Percentiles rank a stretch among this genome's conserved stretches.
Conservation (phyloP, 64 coral and sea anemone species). For the Stichodactyla helianthus region DNA sequence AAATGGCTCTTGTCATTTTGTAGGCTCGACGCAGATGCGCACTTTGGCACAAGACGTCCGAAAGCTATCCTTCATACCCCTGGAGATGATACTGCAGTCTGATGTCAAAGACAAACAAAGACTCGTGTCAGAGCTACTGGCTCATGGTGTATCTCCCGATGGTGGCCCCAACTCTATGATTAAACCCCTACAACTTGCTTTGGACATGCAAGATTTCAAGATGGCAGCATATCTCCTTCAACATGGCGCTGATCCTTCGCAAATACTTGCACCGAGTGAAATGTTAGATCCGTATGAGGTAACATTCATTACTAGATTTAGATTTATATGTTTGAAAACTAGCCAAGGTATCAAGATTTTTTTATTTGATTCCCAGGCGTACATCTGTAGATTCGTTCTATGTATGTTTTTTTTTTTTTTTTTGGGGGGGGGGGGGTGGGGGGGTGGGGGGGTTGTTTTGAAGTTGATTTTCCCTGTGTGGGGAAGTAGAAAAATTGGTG, state of each 20-base stretch:
- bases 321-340: too few relatives aligned
- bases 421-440: too few relatives aligned
- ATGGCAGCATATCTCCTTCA: constrained; percentile 36
- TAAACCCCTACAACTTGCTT: constrained; percentile 8
- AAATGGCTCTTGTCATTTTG: not conserved
- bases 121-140: constrained; percentile 16
- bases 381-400: too few relatives aligned
- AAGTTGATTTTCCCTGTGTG: too few relatives aligned
- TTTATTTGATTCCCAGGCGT: too few relatives aligned
- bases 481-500: not conserved
- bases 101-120: not conserved
- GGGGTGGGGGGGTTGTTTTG: too few relatives aligned
- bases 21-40: not conserved
- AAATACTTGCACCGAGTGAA: not conserved
- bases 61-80: not conserved
- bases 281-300: not conserved
- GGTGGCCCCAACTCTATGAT: not conserved
- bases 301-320: not conserved
- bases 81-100: constrained; percentile 4
- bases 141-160: constrained; percentile 40
- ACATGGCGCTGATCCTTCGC: constrained; percentile 13
- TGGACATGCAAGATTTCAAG: constrained; percentile 33
- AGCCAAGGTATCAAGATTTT: too few relatives aligned
- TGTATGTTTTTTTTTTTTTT: too few relatives aligned
- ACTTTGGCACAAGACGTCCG: not conserved